Conservation (phyloP, 2,113 vertebrate species). For the Lepidothrix coronata region DNA sequence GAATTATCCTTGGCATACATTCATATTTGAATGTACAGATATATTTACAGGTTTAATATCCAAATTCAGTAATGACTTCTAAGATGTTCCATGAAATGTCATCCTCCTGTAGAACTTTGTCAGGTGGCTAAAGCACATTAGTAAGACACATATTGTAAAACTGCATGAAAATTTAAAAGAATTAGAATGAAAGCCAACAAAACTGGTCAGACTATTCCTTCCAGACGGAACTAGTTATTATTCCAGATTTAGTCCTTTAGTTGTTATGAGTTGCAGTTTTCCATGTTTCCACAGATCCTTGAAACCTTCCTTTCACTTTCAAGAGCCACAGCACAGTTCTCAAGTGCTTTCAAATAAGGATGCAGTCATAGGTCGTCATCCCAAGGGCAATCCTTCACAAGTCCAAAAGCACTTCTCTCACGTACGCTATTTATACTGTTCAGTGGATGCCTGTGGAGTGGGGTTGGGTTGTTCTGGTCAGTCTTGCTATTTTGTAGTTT, state of each 20-base stretch:
- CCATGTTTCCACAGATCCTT: background rate
- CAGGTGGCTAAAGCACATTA: background rate
- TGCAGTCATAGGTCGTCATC: background rate
- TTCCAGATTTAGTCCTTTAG: background rate
- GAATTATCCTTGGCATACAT: slow-evolving; percentile 43
- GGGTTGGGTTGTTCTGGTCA: background rate
- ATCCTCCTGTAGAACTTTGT: background rate
- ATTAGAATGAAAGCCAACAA: slow-evolving; percentile 5
- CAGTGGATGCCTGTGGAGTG: background rate
- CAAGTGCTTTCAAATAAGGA: background rate
- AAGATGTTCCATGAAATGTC: background rate
- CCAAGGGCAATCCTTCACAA: background rate
- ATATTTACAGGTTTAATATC: slow-evolving; percentile 27
- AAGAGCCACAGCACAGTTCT: background rate
- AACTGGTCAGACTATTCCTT: slow-evolving; percentile 16
- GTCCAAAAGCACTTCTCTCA: background rate
- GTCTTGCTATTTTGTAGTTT: background rate
- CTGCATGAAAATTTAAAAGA: background rate
- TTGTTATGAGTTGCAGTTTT: background rate
- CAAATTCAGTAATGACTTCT: background rate
- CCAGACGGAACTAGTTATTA: background rate
- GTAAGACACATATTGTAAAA: background rate
- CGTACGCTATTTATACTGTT: background rate
- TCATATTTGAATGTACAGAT: slow-evolving; percentile 26
- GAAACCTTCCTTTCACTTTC: background rate